Evolutionary conservation across 2,888 invertebrate species (phyloP), one percentile per base, ranked within the genome.

Genomic region (Dascillus cervinus): DNA sequence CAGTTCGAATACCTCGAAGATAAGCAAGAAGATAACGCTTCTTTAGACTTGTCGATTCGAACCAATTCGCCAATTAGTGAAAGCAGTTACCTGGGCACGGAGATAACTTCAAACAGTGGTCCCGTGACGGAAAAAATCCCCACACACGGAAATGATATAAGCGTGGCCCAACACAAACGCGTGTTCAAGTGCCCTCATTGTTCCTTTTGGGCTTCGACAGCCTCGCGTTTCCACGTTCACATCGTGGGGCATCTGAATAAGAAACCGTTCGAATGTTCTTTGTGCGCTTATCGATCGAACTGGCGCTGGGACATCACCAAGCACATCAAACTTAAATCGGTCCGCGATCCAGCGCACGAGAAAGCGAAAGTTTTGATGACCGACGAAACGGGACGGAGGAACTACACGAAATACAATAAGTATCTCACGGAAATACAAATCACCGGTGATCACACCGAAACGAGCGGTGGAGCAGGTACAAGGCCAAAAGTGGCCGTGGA

Each of bases 241-340:
- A 89, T 91, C 47, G 90, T 91, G 6, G 90, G 90, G 2, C 92
- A 92, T 64, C 71, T 89, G 45, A 91, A 91, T 63, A 85, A 86
- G 58, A 89, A 91, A 58, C 94, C 94, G 1, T 96, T 92, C 62
- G 89, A 92, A 65, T 96, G 96, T 66, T 92, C 94, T 1, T 71
- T 88, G 9, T 96, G 95, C 67, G 82, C 87, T 30, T 90, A 92
- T 58, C 81, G 89, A 49, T 92, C 92, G 13, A 95, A 95, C 60
- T 95, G 94, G 92, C 78, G 92, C 43, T 94, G 92, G 88, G 95
- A 95, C 66, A 90, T 95, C 38, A 89, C 90, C 13, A 90, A 95
- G 62, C 96, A 96, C 63, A 92, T 95, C 44, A 83, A 89, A 54
- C 70, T 91, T 51, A 91, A 90, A 69, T 83, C 86, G 4, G 83